Percentiles rank a stretch among this genome's conserved stretches.
Evolutionary conservation across 2,888 invertebrate genomes (phyloP).

Genomic region (Sesia bembeciformis): DNA sequence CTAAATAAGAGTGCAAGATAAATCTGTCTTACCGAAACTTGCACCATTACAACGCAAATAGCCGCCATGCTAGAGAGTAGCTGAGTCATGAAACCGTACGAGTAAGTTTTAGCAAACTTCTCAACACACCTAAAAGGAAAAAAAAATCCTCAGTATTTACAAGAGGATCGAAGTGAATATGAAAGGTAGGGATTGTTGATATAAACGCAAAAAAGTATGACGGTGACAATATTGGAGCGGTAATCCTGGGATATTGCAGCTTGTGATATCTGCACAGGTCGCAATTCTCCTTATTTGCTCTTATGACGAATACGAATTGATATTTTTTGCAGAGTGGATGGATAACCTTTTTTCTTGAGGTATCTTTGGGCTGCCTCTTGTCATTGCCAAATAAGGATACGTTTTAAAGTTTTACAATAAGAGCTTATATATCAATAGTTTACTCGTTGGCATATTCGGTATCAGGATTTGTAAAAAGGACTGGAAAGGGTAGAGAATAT

Average conservation of each 20-base stretch:
- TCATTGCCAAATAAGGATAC: no score
- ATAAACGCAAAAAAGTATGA: constrained; percentile 36
- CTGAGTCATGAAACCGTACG: constrained; percentile 67
- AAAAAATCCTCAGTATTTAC: constrained; percentile 2
- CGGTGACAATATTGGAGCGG: constrained; percentile 54
- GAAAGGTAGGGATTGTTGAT: constrained; percentile 52
- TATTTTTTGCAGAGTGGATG: constrained; percentile 2
- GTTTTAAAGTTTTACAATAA: no score
- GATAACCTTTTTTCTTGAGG: no score
- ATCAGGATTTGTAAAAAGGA: no score
- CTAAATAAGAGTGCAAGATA: neutral
- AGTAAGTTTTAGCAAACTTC: constrained; percentile 54
- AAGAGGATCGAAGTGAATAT: constrained; percentile 29
- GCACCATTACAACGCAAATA: constrained; percentile 68
- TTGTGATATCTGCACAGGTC: constrained; percentile 36
- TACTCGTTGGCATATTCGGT: no score
- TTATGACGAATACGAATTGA: constrained; percentile 9
- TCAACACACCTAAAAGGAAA: constrained; percentile 53
- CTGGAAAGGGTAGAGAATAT: no score
- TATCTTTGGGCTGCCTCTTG: no score
- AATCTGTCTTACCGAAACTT: constrained; percentile 56
- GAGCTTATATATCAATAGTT: no score
- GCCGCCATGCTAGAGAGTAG: constrained; percentile 63
- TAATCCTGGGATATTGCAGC: constrained; percentile 67
- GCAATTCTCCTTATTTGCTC: constrained; percentile 37